Percentiles rank a stretch among this genome's conserved stretches.
Conservation (phyloP, 1,140 invertebrate genomes). For the Drosophila nebulosa region DNA sequence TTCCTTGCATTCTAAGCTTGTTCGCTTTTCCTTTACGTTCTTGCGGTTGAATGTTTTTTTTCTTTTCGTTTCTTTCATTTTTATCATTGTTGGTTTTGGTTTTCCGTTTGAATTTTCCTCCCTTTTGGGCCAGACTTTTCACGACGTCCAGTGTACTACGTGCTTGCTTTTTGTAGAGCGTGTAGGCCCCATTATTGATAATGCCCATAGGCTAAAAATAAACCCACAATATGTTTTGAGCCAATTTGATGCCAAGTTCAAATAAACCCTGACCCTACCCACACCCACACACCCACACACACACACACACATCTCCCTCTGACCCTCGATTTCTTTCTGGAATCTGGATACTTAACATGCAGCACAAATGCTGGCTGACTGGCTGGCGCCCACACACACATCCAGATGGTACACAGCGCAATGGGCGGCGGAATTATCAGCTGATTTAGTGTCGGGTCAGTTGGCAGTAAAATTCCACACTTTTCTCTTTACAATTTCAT, state of each 20-base stretch:
- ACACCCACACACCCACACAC: conserved; percentile 9
- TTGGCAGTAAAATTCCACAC: conserved; percentile 70
- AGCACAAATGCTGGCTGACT: conserved; percentile 22
- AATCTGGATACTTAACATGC: conserved; percentile 41
- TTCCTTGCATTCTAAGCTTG: not conserved
- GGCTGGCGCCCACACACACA: conserved; percentile 43
- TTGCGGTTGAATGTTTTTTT: not conserved
- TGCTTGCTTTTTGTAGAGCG: not conserved
- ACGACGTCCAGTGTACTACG: not conserved
- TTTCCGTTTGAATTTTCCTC: not conserved
- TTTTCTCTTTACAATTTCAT: conserved; percentile 74
- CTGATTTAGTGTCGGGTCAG: conserved; percentile 73
- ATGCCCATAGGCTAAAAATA: conserved; percentile 49
- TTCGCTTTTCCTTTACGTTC: not conserved
- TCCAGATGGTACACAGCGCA: conserved; percentile 33
- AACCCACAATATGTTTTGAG: conserved; percentile 45
- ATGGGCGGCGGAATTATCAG: conserved; percentile 58
- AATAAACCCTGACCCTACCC: conserved; percentile 33
- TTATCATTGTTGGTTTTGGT: not conserved
- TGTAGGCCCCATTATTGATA: conserved; percentile 20
- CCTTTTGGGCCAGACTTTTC: not conserved
- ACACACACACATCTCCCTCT: not conserved
- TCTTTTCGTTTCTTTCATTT: not conserved
- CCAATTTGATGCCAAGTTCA: conserved; percentile 50
- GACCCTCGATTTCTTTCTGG: not conserved